Base-by-base conservation (phyloP, 2,888 invertebrate genomes). In the Noctua comes region DNA sequence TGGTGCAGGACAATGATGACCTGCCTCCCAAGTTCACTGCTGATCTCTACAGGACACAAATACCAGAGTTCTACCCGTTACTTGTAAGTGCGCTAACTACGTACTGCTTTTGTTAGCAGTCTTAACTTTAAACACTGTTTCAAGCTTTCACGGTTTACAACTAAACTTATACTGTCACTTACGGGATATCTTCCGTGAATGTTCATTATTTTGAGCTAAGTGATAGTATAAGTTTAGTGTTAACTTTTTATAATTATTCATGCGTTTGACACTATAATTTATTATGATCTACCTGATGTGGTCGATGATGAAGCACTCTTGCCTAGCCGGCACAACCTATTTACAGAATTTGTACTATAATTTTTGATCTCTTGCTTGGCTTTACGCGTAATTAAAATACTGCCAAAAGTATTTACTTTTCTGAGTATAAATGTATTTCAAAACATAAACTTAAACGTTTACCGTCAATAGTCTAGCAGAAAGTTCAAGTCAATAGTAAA, bases 1-100 rank as follows among this genome's bases (percentile, higher is more conserved):
- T 97, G 54, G 98, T 99, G 0, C 97, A 97, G 78, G 98, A 99
- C 92, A 98, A 98, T 83, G 99, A 99, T 88, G 98, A 99, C 94
- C 95, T 98, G 73, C 98, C 98, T 64, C 98, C 99, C 0, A 98
- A 98, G 91, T 99, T 99, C 91, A 98, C 98, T 0, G 97, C 97
- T 82, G 98, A 98, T 21, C 97, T 98, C 43, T 99, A 99, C 94
- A 97, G 97, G 79, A 98, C 98, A 0, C 98, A 97, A 92, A 98
- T 99, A 83, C 97, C 98, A n/a, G 99, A 99, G 92, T 98, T 98
- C 93, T 98, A 98, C 93, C 98, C 98, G 0, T 95, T 98, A 89
- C 97, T 98, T 90, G 98, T 98, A 95, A 97, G 97, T 95, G 64
- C 31, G 31, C 24, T 27, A 31, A 21, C 21, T 70, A 18, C 1